phyloP scores from a whole-genome alignment of 2,888 invertebrate genomes.

The Volucella inanis region DNA sequence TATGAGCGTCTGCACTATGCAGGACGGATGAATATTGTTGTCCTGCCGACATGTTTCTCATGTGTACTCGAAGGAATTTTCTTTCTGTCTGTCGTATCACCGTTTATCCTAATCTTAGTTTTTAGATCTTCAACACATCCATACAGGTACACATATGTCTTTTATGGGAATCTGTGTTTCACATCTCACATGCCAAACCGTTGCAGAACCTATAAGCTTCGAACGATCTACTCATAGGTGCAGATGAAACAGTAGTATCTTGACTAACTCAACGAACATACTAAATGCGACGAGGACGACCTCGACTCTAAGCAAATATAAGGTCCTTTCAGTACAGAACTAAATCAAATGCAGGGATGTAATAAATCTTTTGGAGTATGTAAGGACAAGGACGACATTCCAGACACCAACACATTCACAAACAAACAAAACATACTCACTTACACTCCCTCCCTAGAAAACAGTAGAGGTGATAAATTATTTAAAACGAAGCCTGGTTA shows the following conservation, averaged over 20 bases:
- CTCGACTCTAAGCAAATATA: constrained; percentile 28
- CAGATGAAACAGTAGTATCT: constrained; percentile 30
- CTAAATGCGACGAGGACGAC: constrained; percentile 32
- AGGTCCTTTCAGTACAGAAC: constrained; percentile 57
- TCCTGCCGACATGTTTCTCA: constrained; percentile 25
- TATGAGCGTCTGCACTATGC: background rate
- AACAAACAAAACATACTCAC: constrained; percentile 12
- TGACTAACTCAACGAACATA: constrained; percentile 59
- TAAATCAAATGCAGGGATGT: constrained; percentile 73
- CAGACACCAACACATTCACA: constrained; percentile 16
- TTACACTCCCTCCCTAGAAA: constrained; percentile 25
- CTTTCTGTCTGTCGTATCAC: constrained; percentile 23
- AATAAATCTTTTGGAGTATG: constrained; percentile 67
- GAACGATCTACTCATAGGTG: constrained; percentile 17
- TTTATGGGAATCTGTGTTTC: background rate
- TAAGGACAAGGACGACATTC: constrained; percentile 29
- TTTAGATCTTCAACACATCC: background rate
- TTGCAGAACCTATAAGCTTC: constrained; percentile 27
- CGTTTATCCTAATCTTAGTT: constrained; percentile 28
- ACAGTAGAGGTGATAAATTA: constrained; percentile 62
- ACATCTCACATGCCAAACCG: constrained; percentile 4
- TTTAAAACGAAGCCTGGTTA: constrained; percentile 60
- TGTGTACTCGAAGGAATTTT: constrained; percentile 23
- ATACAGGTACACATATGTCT: constrained; percentile 15
- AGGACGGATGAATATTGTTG: constrained; percentile 34